Evolutionary conservation across 2,113 vertebrate genomes (phyloP).

Genomic region (Alectura lathami): DNA sequence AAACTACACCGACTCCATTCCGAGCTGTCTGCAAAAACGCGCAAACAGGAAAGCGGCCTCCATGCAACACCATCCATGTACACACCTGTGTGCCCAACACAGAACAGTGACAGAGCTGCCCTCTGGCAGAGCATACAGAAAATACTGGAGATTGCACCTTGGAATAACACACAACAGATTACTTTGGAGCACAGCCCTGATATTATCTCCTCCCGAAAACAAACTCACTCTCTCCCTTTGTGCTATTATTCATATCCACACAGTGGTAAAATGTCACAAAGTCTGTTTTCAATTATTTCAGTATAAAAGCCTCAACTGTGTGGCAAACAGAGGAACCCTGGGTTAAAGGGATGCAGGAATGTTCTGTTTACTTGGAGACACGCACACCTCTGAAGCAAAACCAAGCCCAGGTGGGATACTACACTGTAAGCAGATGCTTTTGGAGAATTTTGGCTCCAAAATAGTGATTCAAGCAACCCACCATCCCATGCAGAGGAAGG

Average conservation of each 20-base stretch:
- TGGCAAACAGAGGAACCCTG: background rate
- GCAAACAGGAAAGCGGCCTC: rapidly evolving
- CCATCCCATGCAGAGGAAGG: rapidly evolving
- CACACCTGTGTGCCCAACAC: background rate
- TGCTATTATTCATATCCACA: background rate
- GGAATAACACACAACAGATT: background rate
- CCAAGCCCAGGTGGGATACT: background rate
- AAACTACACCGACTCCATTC: background rate
- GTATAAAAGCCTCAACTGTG: rapidly evolving
- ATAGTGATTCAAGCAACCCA: rapidly evolving
- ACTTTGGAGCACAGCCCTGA: background rate
- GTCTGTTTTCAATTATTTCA: background rate
- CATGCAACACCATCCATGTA: rapidly evolving
- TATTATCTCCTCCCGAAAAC: background rate
- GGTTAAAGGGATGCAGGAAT: background rate
- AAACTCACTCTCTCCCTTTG: background rate
- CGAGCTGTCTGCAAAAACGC: background rate
- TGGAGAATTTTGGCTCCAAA: background rate
- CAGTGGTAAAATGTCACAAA: background rate
- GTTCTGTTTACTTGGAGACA: background rate
- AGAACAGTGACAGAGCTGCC: background rate
- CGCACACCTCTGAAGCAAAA: background rate
- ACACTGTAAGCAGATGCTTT: background rate
- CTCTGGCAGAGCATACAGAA: background rate
- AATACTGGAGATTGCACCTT: rapidly evolving